Conservation (phyloP, 2,888 invertebrate species). For the Opisthograptis luteolata region DNA sequence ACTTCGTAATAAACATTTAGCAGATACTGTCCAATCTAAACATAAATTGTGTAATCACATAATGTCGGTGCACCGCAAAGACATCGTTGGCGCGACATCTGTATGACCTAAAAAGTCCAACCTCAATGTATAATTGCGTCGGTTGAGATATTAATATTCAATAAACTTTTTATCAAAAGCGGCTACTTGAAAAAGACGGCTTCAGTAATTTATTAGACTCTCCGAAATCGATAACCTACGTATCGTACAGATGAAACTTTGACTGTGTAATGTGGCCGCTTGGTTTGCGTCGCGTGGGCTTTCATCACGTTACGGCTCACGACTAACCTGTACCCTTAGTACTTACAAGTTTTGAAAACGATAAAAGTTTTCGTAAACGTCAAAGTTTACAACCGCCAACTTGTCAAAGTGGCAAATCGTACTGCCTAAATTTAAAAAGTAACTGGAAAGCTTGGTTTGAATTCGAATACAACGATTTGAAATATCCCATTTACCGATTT, state of each 20-base stretch:
- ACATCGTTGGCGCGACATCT: conserved; percentile 13
- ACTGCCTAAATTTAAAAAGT: too few species aligned
- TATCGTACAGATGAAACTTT: conserved; percentile 43
- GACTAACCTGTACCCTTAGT: too few species aligned
- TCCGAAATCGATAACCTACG: conserved; percentile 60
- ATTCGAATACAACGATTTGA: too few species aligned
- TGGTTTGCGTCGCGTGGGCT: not conserved
- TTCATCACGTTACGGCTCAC: too few species aligned
- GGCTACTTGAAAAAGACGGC: conserved; percentile 64
- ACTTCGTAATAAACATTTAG: too few species aligned
- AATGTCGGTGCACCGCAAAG: conserved; percentile 23
- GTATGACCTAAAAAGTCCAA: conserved; percentile 38
- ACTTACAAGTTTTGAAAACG: too few species aligned
- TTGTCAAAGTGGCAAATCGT: too few species aligned
- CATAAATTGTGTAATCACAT: conserved; percentile 7
- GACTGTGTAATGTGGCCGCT: conserved; percentile 11
- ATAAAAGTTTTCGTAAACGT: too few species aligned
- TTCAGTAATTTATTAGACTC: conserved; percentile 64
- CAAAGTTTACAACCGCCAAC: too few species aligned
- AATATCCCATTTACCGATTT: too few species aligned
- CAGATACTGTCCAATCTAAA: too few species aligned
- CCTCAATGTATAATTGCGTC: conserved; percentile 67
- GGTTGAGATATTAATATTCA: conserved; percentile 70
- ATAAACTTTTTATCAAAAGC: conserved; percentile 70
- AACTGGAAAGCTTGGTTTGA: too few species aligned